Base-by-base conservation (phyloP, 1,140 invertebrate genomes). In the Saxidomus purpurata region DNA sequence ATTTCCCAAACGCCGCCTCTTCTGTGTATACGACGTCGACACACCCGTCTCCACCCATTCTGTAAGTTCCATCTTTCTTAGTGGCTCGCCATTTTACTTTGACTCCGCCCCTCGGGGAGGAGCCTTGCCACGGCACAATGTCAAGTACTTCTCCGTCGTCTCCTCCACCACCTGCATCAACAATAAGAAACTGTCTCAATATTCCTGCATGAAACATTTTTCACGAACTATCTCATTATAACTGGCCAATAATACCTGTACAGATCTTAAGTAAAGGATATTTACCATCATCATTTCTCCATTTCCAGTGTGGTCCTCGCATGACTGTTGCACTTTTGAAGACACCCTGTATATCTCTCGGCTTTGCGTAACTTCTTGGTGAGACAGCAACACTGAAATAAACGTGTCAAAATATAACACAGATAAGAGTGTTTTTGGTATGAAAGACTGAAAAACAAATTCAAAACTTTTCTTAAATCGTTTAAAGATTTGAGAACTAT, bases 21-120 rank as follows among this genome's bases (percentile, higher is more conserved):
- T 97, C 96, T 34, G 98, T 96, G 93, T 97, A 98, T 93, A 97
- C 97, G 0, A 98, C 96, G 96, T 98, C 98, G 40, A 98, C 98
- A 96, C 98, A 98, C 69, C 98, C 98, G 94, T 98, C 98, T 91
- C 98, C 98, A 0, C 98, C 98, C 36, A 98, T 92, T 88, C 97
- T 94, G 93, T 97, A 97, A 31, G 98, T 98, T 95, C 98, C 98
- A 71, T 98, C 36, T 9, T 97, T 97, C 38, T 89, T 76, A 9
- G 71, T 22, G 96, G 97, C 6, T 38, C 88, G 49, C 93, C 94
- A 90, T 97, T 96, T 98, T 97, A 98, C 25, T 97, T 97, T 19
- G 98, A 98, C 94, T 97, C 98, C 34, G 97, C 98, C 25, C 98
- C 98, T 63, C 97, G 98, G 89, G 97, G 96, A 93, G 98, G 98